phyloP scores from a whole-genome alignment of 2,888 invertebrate species.

The Micropterix aruncella region DNA sequence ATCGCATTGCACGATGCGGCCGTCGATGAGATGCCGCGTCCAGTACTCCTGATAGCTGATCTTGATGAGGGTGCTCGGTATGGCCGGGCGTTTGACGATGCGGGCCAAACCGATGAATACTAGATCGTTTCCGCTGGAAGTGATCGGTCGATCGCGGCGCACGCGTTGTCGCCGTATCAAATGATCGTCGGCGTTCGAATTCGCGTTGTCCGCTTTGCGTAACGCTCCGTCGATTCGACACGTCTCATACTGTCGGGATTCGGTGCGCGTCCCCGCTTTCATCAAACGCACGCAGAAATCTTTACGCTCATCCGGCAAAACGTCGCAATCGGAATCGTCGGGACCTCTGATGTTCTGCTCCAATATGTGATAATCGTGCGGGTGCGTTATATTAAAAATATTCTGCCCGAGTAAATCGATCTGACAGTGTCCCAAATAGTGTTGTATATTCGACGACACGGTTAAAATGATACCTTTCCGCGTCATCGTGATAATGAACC shows the following conservation, averaged over 20 bases:
- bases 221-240: constrained; percentile 55
- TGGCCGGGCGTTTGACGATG: constrained; percentile 46
- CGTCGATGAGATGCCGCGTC: constrained; percentile 79
- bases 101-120: constrained; percentile 62
- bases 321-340: constrained; percentile 14
- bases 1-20: constrained; percentile 79
- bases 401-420: constrained; percentile 84
- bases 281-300: constrained; percentile 44
- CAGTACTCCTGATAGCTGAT: constrained; percentile 73
- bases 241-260: constrained; percentile 55
- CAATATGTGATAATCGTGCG: constrained; percentile 68
- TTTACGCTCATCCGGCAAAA: constrained; percentile 25
- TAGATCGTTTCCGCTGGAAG: constrained; percentile 46
- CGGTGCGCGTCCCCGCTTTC: constrained; percentile 56
- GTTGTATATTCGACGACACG: constrained; percentile 72
- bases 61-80: constrained; percentile 46
- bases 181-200: constrained; percentile 36
- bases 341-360: constrained; percentile 44
- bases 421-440: constrained; percentile 74
- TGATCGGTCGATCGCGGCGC: constrained; percentile 33
- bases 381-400: constrained; percentile 68
- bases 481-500: constrained; percentile 69
- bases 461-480: constrained; percentile 73
- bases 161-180: constrained; percentile 36
- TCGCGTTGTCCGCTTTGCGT: constrained; percentile 42